A percentile compares a stretch with the other conserved stretches of the same genome.
phyloP scores from a whole-genome alignment of 2,797 vertebrate species.

The Loris lydekkerianus region DNA sequence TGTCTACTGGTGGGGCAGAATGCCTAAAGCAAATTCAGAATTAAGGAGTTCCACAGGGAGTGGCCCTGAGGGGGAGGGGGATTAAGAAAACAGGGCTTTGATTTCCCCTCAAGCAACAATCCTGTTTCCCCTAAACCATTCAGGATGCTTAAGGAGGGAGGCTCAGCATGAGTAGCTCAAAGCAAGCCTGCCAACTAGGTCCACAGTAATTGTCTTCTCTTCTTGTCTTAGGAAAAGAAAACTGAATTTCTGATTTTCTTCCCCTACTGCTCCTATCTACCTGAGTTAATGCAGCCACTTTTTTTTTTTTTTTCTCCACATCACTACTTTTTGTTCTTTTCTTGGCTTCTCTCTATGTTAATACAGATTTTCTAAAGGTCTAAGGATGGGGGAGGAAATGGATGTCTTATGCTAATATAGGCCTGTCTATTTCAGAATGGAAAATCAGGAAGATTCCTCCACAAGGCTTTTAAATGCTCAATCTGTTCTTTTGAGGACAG shows the following conservation, averaged over 20 bases:
- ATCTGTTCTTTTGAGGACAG: constrained; percentile 64
- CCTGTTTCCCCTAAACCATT: constrained; percentile 55
- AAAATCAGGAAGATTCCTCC: constrained; percentile 64
- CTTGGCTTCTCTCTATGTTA: constrained; percentile 46
- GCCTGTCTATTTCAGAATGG: constrained; percentile 16
- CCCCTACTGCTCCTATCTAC: not conserved
- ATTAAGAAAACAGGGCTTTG: constrained; percentile 46
- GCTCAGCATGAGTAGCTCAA: constrained; percentile 41
- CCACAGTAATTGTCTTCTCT: constrained; percentile 59
- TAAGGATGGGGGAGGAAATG: not conserved
- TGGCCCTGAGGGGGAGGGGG: not conserved
- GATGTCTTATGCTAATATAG: constrained; percentile 63
- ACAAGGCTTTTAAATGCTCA: constrained; percentile 59
- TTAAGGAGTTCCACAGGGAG: constrained; percentile 48
- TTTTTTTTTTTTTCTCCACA: constrained; percentile 35
- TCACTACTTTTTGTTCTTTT: not conserved
- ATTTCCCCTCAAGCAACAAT: constrained; percentile 69
- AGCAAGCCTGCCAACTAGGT: constrained; percentile 53
- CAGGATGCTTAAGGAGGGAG: constrained; percentile 38
- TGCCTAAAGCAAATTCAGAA: constrained; percentile 71
- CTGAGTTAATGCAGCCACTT: not conserved
- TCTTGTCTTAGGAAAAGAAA: constrained; percentile 64
- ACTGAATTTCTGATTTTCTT: constrained; percentile 58
- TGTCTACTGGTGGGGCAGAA: constrained; percentile 9
- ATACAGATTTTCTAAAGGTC: constrained; percentile 40